Evolutionary conservation across 2,888 invertebrate genomes (phyloP), one percentile per base, ranked within the genome.

Genomic region (Nudaria mundana): DNA sequence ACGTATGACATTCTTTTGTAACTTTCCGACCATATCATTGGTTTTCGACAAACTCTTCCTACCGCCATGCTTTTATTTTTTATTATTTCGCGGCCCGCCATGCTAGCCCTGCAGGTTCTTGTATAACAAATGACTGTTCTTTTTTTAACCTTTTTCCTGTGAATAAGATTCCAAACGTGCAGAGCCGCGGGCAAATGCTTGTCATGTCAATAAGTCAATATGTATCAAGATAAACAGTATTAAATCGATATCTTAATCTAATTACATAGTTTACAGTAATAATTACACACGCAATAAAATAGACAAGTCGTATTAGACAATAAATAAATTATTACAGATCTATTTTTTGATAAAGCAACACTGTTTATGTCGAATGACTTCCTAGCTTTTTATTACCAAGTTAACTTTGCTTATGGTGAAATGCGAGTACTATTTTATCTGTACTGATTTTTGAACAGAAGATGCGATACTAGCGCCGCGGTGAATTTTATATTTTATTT

Each of bases 181-280:
- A n/a, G n/a, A n/a, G n/a, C n/a, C n/a, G n/a, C n/a, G n/a, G n/a
- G n/a, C n/a, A n/a, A n/a, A n/a, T n/a, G n/a, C n/a, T n/a, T n/a
- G n/a, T n/a, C n/a, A n/a, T n/a, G n/a, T n/a, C n/a, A n/a, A n/a
- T n/a, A n/a, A n/a, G n/a, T n/a, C n/a, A n/a, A n/a, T n/a, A n/a
- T n/a, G n/a, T n/a, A n/a, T n/a, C n/a, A n/a, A n/a, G n/a, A n/a
- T n/a, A 48, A 56, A 41, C 39, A 55, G 46, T 52, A 49, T 48
- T 47, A 56, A 56, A 55, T 50, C 58, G 35, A 13, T 44, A 56
- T 60, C 48, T 52, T 63, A 62, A 63, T 66, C 56, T 52, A 65
- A 63, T 66, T 62, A 65, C 48, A 37, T 52, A 56, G 56, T 65
- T 66, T 46, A 62, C 52, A 48, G 52, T 57, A 53, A n/a, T n/a